A percentile compares a stretch with the other conserved stretches of the same genome.
Conservation (phyloP, 92 coral and sea anemone species). For the Desmophyllum pertusum region DNA sequence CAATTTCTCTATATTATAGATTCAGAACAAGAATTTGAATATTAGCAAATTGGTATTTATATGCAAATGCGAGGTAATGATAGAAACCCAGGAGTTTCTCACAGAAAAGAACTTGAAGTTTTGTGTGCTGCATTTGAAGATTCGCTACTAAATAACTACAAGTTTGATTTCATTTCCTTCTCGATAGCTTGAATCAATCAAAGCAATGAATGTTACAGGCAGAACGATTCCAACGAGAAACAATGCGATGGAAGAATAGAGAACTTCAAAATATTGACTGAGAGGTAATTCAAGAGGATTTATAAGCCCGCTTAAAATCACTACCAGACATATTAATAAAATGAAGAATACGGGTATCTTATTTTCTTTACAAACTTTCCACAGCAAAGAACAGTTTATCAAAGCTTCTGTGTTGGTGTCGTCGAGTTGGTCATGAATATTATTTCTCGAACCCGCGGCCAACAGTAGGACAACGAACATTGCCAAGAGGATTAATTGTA, state of each 20-base stretch:
- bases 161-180: background rate
- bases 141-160: background rate
- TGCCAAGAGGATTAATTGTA: too few species aligned
- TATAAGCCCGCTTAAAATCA: background rate
- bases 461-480: background rate
- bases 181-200: background rate
- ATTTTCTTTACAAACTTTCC: background rate
- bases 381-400: background rate
- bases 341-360: background rate
- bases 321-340: too few species aligned
- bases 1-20: too few species aligned
- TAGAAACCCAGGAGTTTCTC: too few species aligned
- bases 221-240: background rate
- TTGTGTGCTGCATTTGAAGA: background rate
- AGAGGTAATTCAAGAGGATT: background rate
- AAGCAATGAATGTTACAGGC: background rate
- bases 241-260: too few species aligned
- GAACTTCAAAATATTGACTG: background rate
- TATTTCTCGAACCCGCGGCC: background rate
- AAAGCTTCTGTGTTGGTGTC: background rate
- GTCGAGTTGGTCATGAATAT: background rate
- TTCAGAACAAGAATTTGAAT: too few species aligned
- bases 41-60: too few species aligned
- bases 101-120: too few species aligned
- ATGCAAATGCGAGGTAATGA: too few species aligned